Conservation (phyloP, 2,888 invertebrate genomes). For the Acanthopleura granulata region DNA sequence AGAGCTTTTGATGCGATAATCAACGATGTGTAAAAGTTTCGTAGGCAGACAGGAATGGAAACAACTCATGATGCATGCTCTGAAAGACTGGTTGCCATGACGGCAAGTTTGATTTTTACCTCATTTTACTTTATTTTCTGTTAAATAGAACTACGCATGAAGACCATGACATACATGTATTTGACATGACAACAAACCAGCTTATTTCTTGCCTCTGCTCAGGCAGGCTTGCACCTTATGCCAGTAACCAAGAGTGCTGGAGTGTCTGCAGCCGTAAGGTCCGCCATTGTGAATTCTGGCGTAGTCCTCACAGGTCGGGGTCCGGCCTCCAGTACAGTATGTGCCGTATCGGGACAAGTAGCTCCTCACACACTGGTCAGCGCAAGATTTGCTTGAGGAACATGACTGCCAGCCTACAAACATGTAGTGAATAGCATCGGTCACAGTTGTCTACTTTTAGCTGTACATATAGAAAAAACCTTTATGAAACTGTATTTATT, state of each 20-base stretch:
- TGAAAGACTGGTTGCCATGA: no score
- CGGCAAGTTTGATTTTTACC: no score
- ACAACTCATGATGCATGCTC: no score
- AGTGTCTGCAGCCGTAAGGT: conserved; percentile 47
- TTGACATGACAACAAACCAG: background rate
- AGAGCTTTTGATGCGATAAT: no score
- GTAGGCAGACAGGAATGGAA: no score
- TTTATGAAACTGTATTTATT: no score
- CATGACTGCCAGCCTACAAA: conserved; percentile 47
- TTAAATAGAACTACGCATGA: no score
- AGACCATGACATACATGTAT: no score
- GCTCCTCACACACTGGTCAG: conserved; percentile 44
- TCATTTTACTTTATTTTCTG: no score
- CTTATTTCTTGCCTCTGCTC: conserved; percentile 5
- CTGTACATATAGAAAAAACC: no score
- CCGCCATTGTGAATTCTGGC: conserved; percentile 61
- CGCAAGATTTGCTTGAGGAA: conserved; percentile 41
- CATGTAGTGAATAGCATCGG: background rate
- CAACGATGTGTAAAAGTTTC: no score
- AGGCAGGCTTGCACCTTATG: background rate
- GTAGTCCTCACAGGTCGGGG: conserved; percentile 50
- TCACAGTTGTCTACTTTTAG: no score
- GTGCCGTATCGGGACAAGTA: conserved; percentile 53
- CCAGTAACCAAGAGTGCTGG: conserved; percentile 46
- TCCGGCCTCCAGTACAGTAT: conserved; percentile 36